phyloP scores from a whole-genome alignment of 2,888 invertebrate species.

The Teinopalpus imperialis region DNA sequence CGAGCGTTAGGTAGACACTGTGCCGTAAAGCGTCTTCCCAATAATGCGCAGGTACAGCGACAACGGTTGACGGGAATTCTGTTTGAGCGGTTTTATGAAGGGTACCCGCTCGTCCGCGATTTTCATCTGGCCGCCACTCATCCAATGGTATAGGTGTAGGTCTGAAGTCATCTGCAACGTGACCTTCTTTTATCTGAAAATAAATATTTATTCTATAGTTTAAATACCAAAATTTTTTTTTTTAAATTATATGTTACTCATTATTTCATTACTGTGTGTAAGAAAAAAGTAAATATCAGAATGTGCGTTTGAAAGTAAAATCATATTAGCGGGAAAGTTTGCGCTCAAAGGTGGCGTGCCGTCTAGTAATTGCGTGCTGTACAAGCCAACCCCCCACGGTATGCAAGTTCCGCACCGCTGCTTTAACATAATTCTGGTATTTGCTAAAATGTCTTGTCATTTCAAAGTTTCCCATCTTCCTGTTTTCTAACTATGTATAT shows the following conservation, averaged over 20 bases:
- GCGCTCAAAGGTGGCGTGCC: constrained; percentile 61
- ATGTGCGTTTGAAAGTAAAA: constrained; percentile 80
- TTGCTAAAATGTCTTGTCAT: constrained; percentile 31
- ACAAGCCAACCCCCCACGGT: constrained; percentile 46
- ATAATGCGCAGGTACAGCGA: constrained; percentile 64
- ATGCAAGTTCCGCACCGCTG: constrained; percentile 63
- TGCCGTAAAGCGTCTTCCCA: constrained; percentile 87
- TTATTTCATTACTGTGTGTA: too few species aligned
- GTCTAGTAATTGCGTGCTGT: constrained; percentile 30
- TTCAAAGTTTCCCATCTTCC: too few species aligned
- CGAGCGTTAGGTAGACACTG: constrained; percentile 84
- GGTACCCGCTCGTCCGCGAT: constrained; percentile 43
- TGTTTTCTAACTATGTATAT: too few species aligned
- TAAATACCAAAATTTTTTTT: too few species aligned
- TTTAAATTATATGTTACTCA: too few species aligned
- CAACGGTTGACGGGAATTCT: constrained; percentile 40
- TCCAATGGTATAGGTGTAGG: constrained; percentile 70
- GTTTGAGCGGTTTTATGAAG: constrained; percentile 51
- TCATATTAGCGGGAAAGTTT: constrained; percentile 66
- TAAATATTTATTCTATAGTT: too few species aligned
- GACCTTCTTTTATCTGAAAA: constrained; percentile 59
- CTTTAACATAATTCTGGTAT: constrained; percentile 46
- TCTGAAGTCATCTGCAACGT: constrained; percentile 56
- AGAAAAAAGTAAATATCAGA: constrained; percentile 54
- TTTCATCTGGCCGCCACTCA: constrained; percentile 53